Base-by-base conservation (phyloP, 2,113 vertebrate species). In the Tringa solitaria region DNA sequence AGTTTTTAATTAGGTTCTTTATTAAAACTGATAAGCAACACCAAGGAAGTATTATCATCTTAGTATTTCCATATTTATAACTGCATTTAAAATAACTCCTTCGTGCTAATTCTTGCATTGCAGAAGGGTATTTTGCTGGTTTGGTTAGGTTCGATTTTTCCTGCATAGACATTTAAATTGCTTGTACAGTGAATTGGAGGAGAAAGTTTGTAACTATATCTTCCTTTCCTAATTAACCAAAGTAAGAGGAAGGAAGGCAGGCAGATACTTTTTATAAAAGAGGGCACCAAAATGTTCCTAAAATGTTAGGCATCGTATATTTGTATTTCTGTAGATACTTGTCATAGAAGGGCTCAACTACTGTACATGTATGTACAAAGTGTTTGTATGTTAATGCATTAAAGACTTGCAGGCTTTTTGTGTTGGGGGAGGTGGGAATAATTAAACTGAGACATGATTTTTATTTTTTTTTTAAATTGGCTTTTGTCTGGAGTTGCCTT, bases 201-300 rank as follows among this genome's bases (percentile, higher is more conserved):
- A 84, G 68, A 77, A 89, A 56, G 51, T 83, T 97, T 89, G 18
- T 89, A 76, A 69, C 51, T 72, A 70, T 94, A 94, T 93, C 86
- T 95, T 95, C 95, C 96, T 96, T 96, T 82, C 89, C 84, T 93
- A n/a, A 45, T 59, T 27, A 95, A 88, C 46, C 43, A 69, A 91
- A 88, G 69, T 84, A 81, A 90, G 69, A 91, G 95, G 69, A 90
- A 88, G 87, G 93, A 92, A 95, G 89, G 89, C 46, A 84, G 84
- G 91, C 67, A 72, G 77, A 95, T 96, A 76, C 94, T 96, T 96
- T 96, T 97, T 95, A 96, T 97, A 96, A 96, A 97, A 97, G 96
- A 96, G 50, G 94, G 74, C 89, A 83, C 63, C 28, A 89, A 96
- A 95, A 93, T 88, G 89, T 97, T 97, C 94, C 94, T 96, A 96